phyloP scores from a whole-genome alignment of 2,113 vertebrate genomes.

The Prionailurus bengalensis region DNA sequence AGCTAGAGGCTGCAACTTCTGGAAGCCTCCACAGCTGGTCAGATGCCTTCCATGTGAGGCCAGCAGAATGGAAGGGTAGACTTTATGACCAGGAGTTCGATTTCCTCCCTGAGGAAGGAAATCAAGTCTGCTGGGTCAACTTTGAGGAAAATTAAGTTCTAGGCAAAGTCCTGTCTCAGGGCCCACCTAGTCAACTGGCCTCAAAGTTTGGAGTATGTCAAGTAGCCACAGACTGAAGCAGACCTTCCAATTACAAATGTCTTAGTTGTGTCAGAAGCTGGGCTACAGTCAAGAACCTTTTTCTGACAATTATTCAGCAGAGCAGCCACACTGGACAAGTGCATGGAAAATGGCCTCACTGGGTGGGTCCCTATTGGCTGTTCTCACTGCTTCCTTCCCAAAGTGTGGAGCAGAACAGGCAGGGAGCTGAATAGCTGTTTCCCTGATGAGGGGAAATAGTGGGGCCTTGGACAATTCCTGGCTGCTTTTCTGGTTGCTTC shows the following conservation, averaged over 20 bases:
- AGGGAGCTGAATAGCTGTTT: neutral
- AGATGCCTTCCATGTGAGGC: neutral
- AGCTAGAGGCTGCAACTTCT: no score
- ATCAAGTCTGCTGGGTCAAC: neutral
- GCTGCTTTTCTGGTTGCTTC: neutral
- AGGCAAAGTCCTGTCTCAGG: neutral
- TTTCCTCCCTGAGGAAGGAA: neutral
- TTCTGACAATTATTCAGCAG: neutral
- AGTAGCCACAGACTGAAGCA: neutral
- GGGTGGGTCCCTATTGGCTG: no score
- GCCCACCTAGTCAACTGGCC: neutral
- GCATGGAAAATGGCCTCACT: neutral
- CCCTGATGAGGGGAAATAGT: neutral
- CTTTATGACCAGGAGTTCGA: neutral
- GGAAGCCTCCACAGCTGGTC: neutral
- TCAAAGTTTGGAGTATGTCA: neutral
- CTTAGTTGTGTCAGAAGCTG: neutral
- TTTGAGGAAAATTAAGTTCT: neutral
- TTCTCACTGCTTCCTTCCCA: neutral
- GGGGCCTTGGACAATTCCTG: neutral
- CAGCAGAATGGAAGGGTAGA: neutral
- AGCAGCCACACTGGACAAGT: neutral
- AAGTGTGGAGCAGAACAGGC: neutral
- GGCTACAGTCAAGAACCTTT: neutral
- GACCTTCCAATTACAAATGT: neutral